A percentile compares a stretch with the other conserved stretches of the same genome.
Conservation (phyloP, 2,113 vertebrate species). For the Neodontobutis hainanensis region DNA sequence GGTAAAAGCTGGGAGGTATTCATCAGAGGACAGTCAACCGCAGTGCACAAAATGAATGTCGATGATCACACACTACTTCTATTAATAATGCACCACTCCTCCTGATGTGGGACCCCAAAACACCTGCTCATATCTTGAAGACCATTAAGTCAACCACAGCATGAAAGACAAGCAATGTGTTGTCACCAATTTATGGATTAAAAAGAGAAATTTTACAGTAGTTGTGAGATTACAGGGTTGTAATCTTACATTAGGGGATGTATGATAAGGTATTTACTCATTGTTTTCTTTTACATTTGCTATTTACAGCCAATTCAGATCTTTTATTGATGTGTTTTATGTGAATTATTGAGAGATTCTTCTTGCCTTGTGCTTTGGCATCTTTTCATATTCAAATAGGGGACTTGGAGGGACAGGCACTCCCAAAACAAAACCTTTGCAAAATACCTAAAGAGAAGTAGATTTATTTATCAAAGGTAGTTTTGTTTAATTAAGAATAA, state of each 20-base stretch:
- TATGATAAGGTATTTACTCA: slow-evolving; percentile 2
- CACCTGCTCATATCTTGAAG: neutral
- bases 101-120: slow-evolving; percentile 21
- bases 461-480: too few relatives aligned
- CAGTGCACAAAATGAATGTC: slow-evolving; percentile 8
- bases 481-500: slow-evolving; percentile 13
- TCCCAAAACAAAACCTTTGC: slow-evolving; percentile 12
- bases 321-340: slow-evolving; percentile 77
- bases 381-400: slow-evolving; percentile 54
- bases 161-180: neutral
- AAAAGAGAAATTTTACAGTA: neutral
- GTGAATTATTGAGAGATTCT: slow-evolving; percentile 74
- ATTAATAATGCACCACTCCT: slow-evolving; percentile 44
- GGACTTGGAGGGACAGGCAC: neutral
- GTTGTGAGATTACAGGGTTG: neutral
- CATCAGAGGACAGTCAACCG: slow-evolving; percentile 2
- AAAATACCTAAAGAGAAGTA: neutral
- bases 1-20: slow-evolving; percentile 6
- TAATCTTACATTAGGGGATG: neutral
- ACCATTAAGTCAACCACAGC: neutral
- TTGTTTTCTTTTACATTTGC: slow-evolving; percentile 33
- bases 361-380: slow-evolving; percentile 33
- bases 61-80: slow-evolving; percentile 9
- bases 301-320: slow-evolving; percentile 45
- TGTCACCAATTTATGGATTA: neutral